These are phyloP conservation scores for Rhinophrynus dorsalis DNA, from an alignment of 2,797 vertebrate species.

Conservation along the genomic window DNA sequence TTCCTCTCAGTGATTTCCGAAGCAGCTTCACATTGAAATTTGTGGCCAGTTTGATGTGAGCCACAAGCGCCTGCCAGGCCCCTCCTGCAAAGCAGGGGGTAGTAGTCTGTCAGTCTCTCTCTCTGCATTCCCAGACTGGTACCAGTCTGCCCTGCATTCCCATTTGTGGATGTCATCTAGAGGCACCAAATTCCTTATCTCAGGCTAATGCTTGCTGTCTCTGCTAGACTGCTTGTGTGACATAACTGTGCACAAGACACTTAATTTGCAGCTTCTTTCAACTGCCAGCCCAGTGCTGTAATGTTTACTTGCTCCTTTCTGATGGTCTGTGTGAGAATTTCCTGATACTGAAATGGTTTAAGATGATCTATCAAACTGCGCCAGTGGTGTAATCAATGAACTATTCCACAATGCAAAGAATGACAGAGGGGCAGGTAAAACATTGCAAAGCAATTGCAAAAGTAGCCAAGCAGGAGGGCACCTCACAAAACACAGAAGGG, in stretches of 20 bases:
- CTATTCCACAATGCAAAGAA: too few species aligned
- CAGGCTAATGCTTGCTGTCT: conserved; percentile 33
- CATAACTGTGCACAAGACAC: background rate
- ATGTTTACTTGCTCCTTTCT: too few species aligned
- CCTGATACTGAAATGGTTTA: too few species aligned
- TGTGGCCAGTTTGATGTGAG: conserved; percentile 22
- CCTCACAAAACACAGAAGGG: too few species aligned
- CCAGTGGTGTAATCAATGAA: too few species aligned
- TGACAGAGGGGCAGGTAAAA: too few species aligned
- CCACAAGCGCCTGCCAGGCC: conserved; percentile 21
- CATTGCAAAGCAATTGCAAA: too few species aligned
- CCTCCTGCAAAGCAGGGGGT: conserved; percentile 30
- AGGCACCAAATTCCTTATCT: conserved; percentile 46
- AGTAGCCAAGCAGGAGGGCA: too few species aligned
- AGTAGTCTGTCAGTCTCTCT: conserved; percentile 12
- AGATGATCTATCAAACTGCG: too few species aligned
- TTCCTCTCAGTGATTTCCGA: background rate
- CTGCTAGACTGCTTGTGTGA: conserved; percentile 9
- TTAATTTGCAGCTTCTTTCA: background rate
- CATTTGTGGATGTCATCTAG: conserved; percentile 45
- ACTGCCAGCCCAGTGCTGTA: too few species aligned
- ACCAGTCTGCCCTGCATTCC: conserved; percentile 43
- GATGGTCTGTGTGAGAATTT: too few species aligned
- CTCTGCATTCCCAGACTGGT: conserved; percentile 44
- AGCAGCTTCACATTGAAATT: background rate